Evolutionary conservation across 2,888 invertebrate genomes (phyloP).

Genomic region (Allygus modestus): DNA sequence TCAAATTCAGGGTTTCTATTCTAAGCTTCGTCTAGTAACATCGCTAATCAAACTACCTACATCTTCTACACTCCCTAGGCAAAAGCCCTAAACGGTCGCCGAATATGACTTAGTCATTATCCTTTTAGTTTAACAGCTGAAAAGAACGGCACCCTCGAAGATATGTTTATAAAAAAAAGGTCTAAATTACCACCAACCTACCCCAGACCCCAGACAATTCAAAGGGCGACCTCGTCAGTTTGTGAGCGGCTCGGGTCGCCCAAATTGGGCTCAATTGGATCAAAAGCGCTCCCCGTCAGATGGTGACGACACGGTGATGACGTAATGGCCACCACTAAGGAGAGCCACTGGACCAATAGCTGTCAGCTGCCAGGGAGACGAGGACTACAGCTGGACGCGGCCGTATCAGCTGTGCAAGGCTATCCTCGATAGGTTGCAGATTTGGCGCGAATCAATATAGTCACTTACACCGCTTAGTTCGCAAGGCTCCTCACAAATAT

Average conservation of each 20-base stretch:
- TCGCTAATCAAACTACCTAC: not conserved
- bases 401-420: too few relatives aligned
- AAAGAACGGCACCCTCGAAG: not conserved
- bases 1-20: too few relatives aligned
- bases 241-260: not conserved
- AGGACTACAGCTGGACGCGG: not conserved
- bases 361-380: not conserved
- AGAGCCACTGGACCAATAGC: not conserved
- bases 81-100: not conserved
- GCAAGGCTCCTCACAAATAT: too few relatives aligned
- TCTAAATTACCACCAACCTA: not conserved
- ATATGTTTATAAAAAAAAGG: slow-evolving; percentile 17
- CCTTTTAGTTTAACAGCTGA: slow-evolving; percentile 19
- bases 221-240: slow-evolving; percentile 34
- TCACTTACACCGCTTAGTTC: too few relatives aligned
- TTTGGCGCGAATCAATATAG: too few relatives aligned
- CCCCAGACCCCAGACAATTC: not conserved
- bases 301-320: slow-evolving; percentile 30
- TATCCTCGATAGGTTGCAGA: too few relatives aligned
- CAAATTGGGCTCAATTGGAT: slow-evolving; percentile 43
- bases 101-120: slow-evolving; percentile 25
- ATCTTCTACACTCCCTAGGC: not conserved
- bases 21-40: not conserved
- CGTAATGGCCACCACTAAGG: slow-evolving; percentile 10
- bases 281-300: not conserved